Base-by-base conservation (phyloP, 2,797 vertebrate genomes). In the Meriones psammophilus region DNA sequence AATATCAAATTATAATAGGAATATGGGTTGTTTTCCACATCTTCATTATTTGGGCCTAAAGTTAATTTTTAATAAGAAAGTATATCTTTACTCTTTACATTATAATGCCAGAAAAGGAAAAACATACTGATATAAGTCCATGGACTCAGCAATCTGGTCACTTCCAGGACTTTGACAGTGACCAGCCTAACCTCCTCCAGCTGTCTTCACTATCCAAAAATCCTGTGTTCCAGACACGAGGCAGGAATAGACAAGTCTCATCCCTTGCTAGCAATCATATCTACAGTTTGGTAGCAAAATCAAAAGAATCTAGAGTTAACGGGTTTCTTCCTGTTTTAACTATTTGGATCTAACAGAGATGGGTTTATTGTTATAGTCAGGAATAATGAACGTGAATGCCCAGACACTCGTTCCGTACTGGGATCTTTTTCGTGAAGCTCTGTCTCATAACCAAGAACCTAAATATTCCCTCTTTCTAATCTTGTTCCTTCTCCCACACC, bases 1-100 rank as follows among this genome's bases (percentile, higher is more conserved):
- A 96, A 91, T 89, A 91, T 94, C 80, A 97, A 96, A 94, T n/a
- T 96, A 95, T 93, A 90, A 94, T 96, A 97, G 94, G 94, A 97
- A 91, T 91, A 92, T 91, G 94, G 77, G 33, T 95, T 78, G 91
- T 94, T 97, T 96, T 96, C 84, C 96, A 96, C 81, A 89, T 94
- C 74, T 88, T 95, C 64, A 94, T 97, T 96, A 85, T 95, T 95
- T 97, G 64, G 46, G 87, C 89, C 91, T 94, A 83, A 94, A 91
- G 66, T 92, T 50, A 62, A 14, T 95, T 97, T 97, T 97, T 97
- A 97, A 90, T 93, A 93, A 94, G 42, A 89, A 97, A 93, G 39
- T 77, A 85, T 96, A 80, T 93, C 91, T 96, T 97, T 88, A 92
- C 85, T 97, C 86, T 96, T 85, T 89, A 91, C 79, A 86, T 96